phyloP scores from a whole-genome alignment of 2,113 vertebrate species.

The Seriola dumerili region DNA sequence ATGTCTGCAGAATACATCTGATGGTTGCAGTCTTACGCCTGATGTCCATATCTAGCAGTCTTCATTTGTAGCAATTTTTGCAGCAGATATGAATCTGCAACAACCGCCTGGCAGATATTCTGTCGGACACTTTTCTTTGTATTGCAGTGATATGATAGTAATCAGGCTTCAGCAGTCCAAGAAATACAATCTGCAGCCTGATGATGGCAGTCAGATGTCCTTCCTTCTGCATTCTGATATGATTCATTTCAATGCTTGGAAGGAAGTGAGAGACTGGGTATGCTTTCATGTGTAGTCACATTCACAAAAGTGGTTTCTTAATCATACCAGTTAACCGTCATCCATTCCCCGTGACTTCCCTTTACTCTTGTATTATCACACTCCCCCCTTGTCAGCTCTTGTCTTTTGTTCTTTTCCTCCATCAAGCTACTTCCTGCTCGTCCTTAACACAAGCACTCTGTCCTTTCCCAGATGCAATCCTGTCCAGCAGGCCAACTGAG shows the following conservation, averaged over 20 bases:
- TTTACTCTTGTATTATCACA: neutral
- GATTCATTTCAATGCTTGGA: neutral
- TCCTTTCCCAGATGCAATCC: constrained; percentile 67
- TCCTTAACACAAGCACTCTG: constrained; percentile 15
- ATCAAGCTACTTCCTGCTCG: constrained; percentile 17
- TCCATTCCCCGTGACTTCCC: neutral
- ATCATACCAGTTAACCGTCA: neutral
- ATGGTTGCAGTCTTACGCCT: neutral
- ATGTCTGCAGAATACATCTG: constrained; percentile 16
- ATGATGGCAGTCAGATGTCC: constrained; percentile 6
- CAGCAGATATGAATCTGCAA: constrained; percentile 15
- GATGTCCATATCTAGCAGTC: constrained; percentile 23
- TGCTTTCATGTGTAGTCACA: neutral
- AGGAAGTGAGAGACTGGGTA: constrained; percentile 23
- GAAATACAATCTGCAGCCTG: constrained; percentile 11
- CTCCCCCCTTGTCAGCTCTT: neutral
- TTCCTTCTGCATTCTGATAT: constrained; percentile 5
- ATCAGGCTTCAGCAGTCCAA: constrained; percentile 17
- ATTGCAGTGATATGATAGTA: neutral
- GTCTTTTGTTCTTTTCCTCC: neutral
- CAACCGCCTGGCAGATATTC: neutral
- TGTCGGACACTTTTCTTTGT: neutral
- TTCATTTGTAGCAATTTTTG: constrained; percentile 20
- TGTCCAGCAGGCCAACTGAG: constrained; percentile 84
- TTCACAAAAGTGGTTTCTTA: constrained; percentile 45